Conservation (phyloP, 2,113 vertebrate genomes). For the Odontophorus gujanensis region DNA sequence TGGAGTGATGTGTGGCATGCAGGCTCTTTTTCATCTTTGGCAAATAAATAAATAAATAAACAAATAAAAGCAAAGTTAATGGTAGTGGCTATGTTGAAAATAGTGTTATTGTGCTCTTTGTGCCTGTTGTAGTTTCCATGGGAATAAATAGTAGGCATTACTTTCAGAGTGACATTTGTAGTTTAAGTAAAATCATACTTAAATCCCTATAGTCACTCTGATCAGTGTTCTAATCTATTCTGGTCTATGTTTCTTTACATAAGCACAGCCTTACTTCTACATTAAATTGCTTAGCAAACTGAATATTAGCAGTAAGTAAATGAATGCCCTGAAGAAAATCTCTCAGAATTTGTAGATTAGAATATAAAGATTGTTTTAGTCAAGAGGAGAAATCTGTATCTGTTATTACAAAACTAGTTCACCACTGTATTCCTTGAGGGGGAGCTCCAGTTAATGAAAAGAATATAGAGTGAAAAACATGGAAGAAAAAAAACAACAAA, state of each 20-base stretch:
- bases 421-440: slow-evolving; percentile 62
- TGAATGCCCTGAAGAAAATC: slow-evolving; percentile 1
- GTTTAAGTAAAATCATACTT: background rate
- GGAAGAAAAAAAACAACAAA: background rate
- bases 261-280: background rate
- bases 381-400: slow-evolving; percentile 19
- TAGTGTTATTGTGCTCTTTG: too few species aligned
- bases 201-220: background rate
- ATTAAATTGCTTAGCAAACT: slow-evolving; percentile 13
- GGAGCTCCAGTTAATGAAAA: slow-evolving; percentile 72
- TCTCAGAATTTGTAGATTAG: slow-evolving; percentile 7
- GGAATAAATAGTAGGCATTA: too few species aligned
- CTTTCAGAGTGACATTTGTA: too few species aligned
- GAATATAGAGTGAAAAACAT: background rate
- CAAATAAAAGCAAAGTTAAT: too few species aligned
- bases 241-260: background rate
- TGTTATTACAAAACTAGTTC: slow-evolving; percentile 2
- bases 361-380: background rate
- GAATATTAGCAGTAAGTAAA: background rate
- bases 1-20: background rate
- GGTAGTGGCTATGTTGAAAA: too few species aligned
- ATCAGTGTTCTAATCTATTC: background rate
- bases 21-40: too few species aligned
- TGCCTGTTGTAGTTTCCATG: too few species aligned
- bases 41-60: too few species aligned